A percentile compares a stretch with the other conserved stretches of the same genome.
Evolutionary conservation across 2,888 invertebrate genomes (phyloP).

Genomic region (Drosophila prolongata): DNA sequence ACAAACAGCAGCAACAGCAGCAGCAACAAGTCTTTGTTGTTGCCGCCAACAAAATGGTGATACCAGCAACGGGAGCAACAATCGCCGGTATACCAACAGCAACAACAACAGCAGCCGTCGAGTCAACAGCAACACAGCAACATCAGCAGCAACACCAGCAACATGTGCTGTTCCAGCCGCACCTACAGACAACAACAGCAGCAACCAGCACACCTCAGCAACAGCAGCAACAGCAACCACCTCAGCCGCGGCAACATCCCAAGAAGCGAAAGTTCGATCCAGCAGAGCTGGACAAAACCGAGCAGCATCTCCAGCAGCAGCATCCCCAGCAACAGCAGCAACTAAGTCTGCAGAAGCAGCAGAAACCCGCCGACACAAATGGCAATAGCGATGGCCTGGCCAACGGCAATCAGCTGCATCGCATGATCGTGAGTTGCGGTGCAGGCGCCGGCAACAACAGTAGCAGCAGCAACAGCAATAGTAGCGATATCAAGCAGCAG

Average conservation of each 20-base stretch:
- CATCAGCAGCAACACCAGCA: slow-evolving; percentile 91
- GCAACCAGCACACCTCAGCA: slow-evolving; percentile 87
- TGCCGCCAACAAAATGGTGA: slow-evolving; percentile 81
- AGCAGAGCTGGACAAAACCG: slow-evolving; percentile 83
- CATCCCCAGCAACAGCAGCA: slow-evolving; percentile 38
- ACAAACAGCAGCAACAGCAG: slow-evolving; percentile 44
- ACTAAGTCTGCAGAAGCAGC: slow-evolving; percentile 64
- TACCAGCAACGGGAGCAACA: slow-evolving; percentile 72
- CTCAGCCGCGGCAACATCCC: slow-evolving; percentile 91
- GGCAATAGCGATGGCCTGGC: slow-evolving; percentile 59
- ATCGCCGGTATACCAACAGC: slow-evolving; percentile 62
- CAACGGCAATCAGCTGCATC: slow-evolving; percentile 67
- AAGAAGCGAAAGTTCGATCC: slow-evolving; percentile 90
- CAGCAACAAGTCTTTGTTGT: slow-evolving; percentile 70
- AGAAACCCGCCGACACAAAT: slow-evolving; percentile 69
- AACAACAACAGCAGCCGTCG: slow-evolving; percentile 75
- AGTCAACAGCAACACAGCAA: slow-evolving; percentile 65
- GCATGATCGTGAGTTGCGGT: slow-evolving; percentile 67
- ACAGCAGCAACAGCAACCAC: slow-evolving; percentile 82
- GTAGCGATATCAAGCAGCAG: slow-evolving; percentile 58
- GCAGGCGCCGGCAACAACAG: slow-evolving; percentile 63
- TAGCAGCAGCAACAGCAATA: slow-evolving; percentile 47
- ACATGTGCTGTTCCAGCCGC: slow-evolving; percentile 85
- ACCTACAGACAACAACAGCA: slow-evolving; percentile 72
- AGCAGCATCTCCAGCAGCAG: slow-evolving; percentile 61